Conservation (phyloP, 1,140 invertebrate species). For the Brachionus calyciflorus region DNA sequence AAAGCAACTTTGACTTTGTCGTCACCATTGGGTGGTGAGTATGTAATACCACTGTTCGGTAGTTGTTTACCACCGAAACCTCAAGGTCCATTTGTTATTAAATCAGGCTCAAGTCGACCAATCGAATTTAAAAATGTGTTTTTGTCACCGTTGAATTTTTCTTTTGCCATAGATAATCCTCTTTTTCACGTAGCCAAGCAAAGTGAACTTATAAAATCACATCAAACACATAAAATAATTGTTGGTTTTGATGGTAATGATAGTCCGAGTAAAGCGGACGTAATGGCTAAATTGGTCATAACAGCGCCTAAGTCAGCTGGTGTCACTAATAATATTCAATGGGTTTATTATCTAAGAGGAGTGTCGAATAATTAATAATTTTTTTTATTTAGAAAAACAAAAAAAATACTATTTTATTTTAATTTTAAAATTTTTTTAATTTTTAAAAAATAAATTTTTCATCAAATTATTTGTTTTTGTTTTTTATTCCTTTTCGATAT, state of each 20-base stretch:
- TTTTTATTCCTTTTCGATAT: neutral
- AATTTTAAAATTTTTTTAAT: neutral
- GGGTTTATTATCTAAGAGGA: conserved; percentile 61
- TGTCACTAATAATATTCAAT: conserved; percentile 53
- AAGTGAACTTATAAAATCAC: conserved; percentile 56
- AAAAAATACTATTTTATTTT: neutral
- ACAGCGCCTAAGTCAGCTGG: conserved; percentile 57
- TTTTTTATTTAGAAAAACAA: neutral
- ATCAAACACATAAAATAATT: conserved; percentile 58
- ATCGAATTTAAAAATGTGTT: conserved; percentile 61
- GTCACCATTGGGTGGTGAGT: conserved; percentile 58
- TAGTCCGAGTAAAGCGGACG: conserved; percentile 54
- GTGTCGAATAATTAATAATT: conserved; percentile 47
- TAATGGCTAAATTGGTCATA: conserved; percentile 60
- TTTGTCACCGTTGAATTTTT: conserved; percentile 54
- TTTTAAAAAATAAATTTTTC: too few relatives aligned
- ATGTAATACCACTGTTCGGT: conserved; percentile 59
- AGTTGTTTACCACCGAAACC: conserved; percentile 59
- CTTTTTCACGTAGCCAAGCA: conserved; percentile 58
- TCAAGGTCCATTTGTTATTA: conserved; percentile 59
- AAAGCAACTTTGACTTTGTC: conserved; percentile 53
- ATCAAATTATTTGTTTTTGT: too few relatives aligned
- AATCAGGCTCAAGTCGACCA: conserved; percentile 54
- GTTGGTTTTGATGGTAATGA: conserved; percentile 60
- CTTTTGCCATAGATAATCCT: conserved; percentile 58